These are phyloP conservation scores for Hydriomena furcata DNA, from an alignment of 2,888 invertebrate genomes.

Conservation along the genomic window DNA sequence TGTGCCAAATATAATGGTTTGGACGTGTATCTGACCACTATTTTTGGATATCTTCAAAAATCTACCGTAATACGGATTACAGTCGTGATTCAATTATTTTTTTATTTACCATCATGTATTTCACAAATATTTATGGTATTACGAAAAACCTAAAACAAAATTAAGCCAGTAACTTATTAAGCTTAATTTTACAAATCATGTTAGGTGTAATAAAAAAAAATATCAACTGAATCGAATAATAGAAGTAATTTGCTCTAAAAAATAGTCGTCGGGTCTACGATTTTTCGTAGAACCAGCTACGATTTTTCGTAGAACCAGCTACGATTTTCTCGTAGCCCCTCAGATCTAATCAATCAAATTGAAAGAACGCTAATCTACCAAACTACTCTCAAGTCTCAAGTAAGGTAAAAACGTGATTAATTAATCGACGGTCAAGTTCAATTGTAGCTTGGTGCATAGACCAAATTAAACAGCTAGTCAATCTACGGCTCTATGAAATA, in stretches of 20 bases:
- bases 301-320: not conserved
- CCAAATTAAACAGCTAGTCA: not conserved
- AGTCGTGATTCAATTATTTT: no score
- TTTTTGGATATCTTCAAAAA: no score
- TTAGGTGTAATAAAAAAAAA: not conserved
- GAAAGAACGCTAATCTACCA: constrained; percentile 28
- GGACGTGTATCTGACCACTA: no score
- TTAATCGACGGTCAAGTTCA: constrained; percentile 32
- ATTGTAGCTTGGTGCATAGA: constrained; percentile 17
- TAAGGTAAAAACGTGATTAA: constrained; percentile 38
- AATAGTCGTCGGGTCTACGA: not conserved
- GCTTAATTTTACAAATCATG: not conserved
- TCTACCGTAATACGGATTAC: no score
- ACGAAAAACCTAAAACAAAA: no score
- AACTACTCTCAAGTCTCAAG: constrained; percentile 21
- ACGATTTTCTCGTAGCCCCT: constrained; percentile 3
- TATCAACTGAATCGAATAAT: no score
- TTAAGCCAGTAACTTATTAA: not conserved
- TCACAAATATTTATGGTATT: no score
- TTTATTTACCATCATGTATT: no score
- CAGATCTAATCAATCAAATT: constrained; percentile 27
- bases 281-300: not conserved
- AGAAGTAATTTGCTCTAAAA: not conserved
- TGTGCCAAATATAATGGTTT: no score
- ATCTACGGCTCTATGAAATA: no score